phyloP scores from a whole-genome alignment of 2,797 vertebrate species.

The Manis crassicaudata region DNA sequence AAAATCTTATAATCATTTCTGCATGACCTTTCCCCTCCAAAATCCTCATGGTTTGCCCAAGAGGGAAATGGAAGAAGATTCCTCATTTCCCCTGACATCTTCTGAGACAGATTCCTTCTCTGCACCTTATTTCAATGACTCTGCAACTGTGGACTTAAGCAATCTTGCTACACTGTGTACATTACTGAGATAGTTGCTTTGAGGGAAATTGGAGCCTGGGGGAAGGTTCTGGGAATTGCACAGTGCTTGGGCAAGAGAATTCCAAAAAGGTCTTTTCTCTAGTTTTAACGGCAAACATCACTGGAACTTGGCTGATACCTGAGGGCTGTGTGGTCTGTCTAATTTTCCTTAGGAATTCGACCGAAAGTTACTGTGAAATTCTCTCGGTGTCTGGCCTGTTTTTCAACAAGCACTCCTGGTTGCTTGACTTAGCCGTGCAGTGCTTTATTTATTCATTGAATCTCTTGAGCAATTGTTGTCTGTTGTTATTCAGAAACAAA shows the following conservation, averaged over 20 bases:
- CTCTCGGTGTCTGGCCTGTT: neutral
- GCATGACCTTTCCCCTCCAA: neutral
- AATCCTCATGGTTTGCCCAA: neutral
- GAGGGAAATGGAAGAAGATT: neutral
- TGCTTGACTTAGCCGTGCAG: neutral
- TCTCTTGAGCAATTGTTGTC: neutral
- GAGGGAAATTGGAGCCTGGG: conserved; percentile 13
- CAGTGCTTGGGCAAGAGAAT: conserved; percentile 19
- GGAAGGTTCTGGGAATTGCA: conserved; percentile 30
- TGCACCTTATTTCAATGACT: conserved; percentile 45
- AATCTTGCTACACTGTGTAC: conserved; percentile 45
- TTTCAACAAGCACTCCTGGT: neutral
- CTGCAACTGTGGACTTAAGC: neutral
- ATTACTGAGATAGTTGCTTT: conserved; percentile 47
- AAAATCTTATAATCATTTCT: conserved; percentile 35
- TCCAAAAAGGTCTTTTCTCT: conserved; percentile 10
- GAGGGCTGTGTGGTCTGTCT: neutral
- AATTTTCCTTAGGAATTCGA: conserved; percentile 46
- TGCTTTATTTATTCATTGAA: conserved; percentile 42
- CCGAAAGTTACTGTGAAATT: conserved; percentile 52
- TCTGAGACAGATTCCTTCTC: neutral
- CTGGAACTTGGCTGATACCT: conserved; percentile 28
- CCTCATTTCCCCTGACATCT: conserved; percentile 17
- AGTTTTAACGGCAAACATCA: conserved; percentile 32
- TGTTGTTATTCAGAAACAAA: conserved; percentile 42